Percentiles rank a stretch among this genome's conserved stretches.
Evolutionary conservation across 2,797 vertebrate genomes (phyloP).

Genomic region (Loris lydekkerianus): DNA sequence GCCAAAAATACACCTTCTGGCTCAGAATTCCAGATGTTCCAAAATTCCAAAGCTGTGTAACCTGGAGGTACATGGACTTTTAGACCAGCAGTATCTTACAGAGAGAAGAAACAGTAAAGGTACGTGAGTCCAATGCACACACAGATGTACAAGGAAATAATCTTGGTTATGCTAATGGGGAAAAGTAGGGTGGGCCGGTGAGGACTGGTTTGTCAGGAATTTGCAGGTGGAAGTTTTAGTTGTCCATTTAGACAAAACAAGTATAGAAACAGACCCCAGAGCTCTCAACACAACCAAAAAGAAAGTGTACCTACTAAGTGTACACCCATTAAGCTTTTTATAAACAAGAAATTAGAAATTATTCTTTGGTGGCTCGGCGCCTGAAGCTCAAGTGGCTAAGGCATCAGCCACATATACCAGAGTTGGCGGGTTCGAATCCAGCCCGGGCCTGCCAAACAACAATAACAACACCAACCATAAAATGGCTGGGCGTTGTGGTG

Average conservation of each 20-base stretch:
- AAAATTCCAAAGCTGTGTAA: neutral
- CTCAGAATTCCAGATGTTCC: neutral
- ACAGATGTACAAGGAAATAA: neutral
- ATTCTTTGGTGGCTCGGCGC: neutral
- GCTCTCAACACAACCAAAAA: neutral
- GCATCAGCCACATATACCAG: too few relatives aligned
- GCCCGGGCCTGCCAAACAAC: too few relatives aligned
- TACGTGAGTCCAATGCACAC: neutral
- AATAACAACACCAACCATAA: too few relatives aligned
- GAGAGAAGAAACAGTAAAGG: neutral
- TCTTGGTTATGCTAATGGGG: neutral
- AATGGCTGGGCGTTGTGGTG: too few relatives aligned
- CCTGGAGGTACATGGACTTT: neutral
- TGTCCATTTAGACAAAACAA: neutral
- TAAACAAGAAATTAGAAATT: constrained; percentile 17
- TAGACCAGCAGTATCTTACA: neutral
- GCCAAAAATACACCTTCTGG: neutral
- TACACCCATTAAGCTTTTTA: neutral
- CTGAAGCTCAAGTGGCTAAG: neutral
- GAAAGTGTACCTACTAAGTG: neutral
- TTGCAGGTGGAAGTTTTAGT: neutral
- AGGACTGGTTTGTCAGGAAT: neutral
- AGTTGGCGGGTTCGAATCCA: too few relatives aligned
- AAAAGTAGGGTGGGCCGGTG: neutral
- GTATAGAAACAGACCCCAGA: neutral